These are phyloP conservation scores for Drosophila bipectinata DNA, from an alignment of 1,140 invertebrate species.

Conservation along the genomic window DNA sequence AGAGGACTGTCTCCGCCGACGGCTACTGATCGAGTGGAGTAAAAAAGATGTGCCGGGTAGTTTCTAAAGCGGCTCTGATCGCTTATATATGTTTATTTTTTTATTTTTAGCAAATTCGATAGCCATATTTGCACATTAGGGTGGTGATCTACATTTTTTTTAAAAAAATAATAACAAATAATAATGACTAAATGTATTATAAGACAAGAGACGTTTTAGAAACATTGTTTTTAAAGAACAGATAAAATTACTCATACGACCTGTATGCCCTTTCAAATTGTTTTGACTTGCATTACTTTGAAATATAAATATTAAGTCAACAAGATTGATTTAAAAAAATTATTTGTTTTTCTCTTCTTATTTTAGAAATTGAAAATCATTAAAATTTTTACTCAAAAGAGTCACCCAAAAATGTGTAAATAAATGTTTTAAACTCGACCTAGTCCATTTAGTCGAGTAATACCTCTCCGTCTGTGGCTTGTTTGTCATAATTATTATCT, in stretches of 20 bases:
- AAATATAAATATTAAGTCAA: too few species aligned
- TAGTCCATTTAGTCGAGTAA: constrained; percentile 17
- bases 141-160: neutral
- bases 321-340: neutral
- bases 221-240: neutral
- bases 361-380: too few species aligned
- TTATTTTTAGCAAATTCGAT: constrained; percentile 37
- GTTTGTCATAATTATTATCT: constrained; percentile 59
- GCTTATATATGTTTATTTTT: constrained; percentile 54
- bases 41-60: constrained; percentile 13
- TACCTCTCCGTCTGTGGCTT: constrained; percentile 15
- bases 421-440: constrained; percentile 1
- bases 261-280: neutral
- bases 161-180: neutral
- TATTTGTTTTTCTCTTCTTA: neutral
- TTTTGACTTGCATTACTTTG: too few species aligned
- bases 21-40: constrained; percentile 21
- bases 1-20: constrained; percentile 15
- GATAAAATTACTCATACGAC: neutral
- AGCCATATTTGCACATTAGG: constrained; percentile 3
- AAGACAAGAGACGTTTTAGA: neutral
- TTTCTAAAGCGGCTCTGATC: constrained; percentile 33
- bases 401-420: neutral
- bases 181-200: neutral
- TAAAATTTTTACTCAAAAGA: neutral